Evolutionary conservation across 2,888 invertebrate species (phyloP).

Genomic region (Polietes domitor): DNA sequence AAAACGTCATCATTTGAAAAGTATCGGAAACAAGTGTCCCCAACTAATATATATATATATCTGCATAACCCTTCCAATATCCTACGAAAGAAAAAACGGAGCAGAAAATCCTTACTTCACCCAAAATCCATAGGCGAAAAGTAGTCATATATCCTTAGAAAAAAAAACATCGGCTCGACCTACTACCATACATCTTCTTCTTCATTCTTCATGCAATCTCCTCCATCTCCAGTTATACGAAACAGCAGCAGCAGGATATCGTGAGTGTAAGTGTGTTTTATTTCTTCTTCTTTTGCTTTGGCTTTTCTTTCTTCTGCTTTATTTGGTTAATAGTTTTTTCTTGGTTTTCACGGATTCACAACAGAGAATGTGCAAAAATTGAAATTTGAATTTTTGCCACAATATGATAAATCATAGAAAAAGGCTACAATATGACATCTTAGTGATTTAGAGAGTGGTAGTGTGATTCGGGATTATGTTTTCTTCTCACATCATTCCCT

Average conservation of each 20-base stretch:
- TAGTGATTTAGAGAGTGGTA: too few species aligned
- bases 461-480: too few species aligned
- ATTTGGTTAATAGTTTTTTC: too few species aligned
- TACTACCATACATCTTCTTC: slow-evolving; percentile 63
- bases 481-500: too few species aligned
- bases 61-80: background rate
- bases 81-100: slow-evolving; percentile 69
- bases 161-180: slow-evolving; percentile 62
- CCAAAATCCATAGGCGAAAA: slow-evolving; percentile 31
- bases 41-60: background rate
- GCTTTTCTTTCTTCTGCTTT: slow-evolving; percentile 45
- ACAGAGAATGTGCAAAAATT: background rate
- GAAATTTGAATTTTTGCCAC: too few species aligned
- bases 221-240: slow-evolving; percentile 64
- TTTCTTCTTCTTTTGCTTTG: background rate
- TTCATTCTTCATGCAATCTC: slow-evolving; percentile 68
- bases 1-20: background rate
- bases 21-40: background rate
- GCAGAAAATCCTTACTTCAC: slow-evolving; percentile 59
- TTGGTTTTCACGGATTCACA: slow-evolving; percentile 13
- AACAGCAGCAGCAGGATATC: slow-evolving; percentile 15
- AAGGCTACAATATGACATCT: too few species aligned
- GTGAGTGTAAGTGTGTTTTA: slow-evolving; percentile 58
- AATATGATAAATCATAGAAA: too few species aligned
- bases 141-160: slow-evolving; percentile 57